Percentiles rank a stretch among this genome's conserved stretches.
Conservation (phyloP, 2,888 invertebrate species). For the Andrena trimmerana region DNA sequence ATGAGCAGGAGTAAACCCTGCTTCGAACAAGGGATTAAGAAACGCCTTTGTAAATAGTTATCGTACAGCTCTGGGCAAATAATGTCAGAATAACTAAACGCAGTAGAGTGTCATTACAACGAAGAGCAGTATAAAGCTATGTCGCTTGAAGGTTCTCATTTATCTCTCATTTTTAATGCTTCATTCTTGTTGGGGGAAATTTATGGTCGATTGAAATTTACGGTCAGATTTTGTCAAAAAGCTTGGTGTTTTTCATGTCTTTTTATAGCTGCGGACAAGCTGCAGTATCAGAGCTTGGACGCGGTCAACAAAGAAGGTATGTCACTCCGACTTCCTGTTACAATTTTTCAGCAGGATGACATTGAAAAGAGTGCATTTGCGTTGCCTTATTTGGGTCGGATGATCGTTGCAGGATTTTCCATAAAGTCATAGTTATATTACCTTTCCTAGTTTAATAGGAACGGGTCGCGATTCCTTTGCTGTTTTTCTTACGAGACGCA, state of each 20-base stretch:
- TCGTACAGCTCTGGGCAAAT: constrained; percentile 5
- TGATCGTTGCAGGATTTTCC: constrained; percentile 20
- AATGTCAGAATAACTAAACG: background rate
- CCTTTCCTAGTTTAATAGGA: background rate
- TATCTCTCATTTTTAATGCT: background rate
- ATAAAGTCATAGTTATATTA: too few relatives aligned
- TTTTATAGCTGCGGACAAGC: constrained; percentile 86
- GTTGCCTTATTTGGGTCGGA: constrained; percentile 28
- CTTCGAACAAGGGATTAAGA: background rate
- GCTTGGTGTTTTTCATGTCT: constrained; percentile 80
- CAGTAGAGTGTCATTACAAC: background rate
- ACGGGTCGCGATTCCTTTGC: background rate
- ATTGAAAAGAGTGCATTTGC: constrained; percentile 24
- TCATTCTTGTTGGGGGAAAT: constrained; percentile 15
- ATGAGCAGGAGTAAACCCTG: background rate
- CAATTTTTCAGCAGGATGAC: constrained; percentile 42
- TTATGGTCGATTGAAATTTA: constrained; percentile 37
- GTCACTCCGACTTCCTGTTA: constrained; percentile 76
- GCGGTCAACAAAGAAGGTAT: constrained; percentile 89
- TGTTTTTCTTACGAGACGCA: constrained; percentile 3
- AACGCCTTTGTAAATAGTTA: constrained; percentile 27
- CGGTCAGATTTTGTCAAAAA: constrained; percentile 52
- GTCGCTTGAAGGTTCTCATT: constrained; percentile 2
- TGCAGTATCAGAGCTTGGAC: constrained; percentile 89
- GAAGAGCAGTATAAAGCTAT: constrained; percentile 1